Evolutionary conservation across 2,888 invertebrate genomes (phyloP).

Genomic region (Sceliomorpha sp.): DNA sequence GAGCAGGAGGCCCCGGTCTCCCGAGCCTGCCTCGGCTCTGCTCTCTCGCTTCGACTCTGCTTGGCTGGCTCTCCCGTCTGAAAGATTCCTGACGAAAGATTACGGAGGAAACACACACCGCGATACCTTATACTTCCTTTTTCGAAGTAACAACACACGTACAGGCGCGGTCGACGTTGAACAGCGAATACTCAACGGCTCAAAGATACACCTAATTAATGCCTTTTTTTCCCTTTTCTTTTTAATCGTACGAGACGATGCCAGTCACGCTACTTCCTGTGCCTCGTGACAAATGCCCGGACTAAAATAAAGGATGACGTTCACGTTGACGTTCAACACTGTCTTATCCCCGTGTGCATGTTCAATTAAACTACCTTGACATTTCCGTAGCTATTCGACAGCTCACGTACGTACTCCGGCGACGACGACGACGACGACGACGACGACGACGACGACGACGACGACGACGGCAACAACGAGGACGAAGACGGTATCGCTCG

Average conservation of each 20-base stretch:
- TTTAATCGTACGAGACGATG: conserved; percentile 3
- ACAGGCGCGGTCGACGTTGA: too few relatives aligned
- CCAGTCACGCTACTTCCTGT: conserved; percentile 33
- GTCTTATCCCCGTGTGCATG: conserved; percentile 3
- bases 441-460: too few relatives aligned
- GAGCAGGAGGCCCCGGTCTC: background rate
- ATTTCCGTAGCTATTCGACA: background rate
- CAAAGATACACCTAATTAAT: conserved; percentile 37
- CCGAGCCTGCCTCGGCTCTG: too few relatives aligned
- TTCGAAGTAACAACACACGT: conserved; percentile 10
- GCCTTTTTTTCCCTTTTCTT: conserved; percentile 13
- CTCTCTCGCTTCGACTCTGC: too few relatives aligned
- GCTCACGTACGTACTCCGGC: conserved; percentile 23
- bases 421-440: too few relatives aligned
- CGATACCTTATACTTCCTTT: conserved; percentile 11
- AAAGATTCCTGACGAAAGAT: conserved; percentile 29
- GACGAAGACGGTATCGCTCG: too few relatives aligned
- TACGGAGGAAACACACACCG: conserved; percentile 7
- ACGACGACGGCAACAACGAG: too few relatives aligned
- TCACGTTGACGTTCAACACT: conserved; percentile 3
- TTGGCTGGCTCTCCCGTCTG: background rate
- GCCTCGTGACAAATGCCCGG: conserved; percentile 22
- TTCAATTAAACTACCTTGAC: conserved; percentile 33
- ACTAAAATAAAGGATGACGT: conserved; percentile 19
- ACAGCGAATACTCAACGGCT: conserved; percentile 10